Percentiles rank a stretch among this genome's conserved stretches.
phyloP scores from a whole-genome alignment of 2,888 invertebrate species.

The Holacanthella duospinosa region DNA sequence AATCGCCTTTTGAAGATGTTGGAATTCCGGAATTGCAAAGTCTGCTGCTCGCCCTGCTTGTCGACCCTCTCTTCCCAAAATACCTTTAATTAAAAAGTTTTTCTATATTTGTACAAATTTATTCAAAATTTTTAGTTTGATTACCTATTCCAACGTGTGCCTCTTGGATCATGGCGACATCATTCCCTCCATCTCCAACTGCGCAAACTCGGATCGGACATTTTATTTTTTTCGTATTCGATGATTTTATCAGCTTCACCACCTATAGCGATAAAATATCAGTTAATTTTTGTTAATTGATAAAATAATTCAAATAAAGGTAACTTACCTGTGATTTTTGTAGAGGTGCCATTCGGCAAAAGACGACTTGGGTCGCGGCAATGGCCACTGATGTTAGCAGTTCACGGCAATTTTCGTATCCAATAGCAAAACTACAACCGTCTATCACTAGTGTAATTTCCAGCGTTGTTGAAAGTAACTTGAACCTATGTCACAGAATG shows the following conservation, averaged over 20 bases:
- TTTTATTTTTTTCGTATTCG: constrained; percentile 52
- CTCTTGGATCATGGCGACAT: constrained; percentile 96
- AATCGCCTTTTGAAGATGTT: constrained; percentile 61
- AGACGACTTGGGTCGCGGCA: constrained; percentile 67
- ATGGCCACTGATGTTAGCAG: constrained; percentile 59
- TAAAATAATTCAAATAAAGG: not conserved
- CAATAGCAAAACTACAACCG: constrained; percentile 59
- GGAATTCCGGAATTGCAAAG: constrained; percentile 74
- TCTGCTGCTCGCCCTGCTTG: constrained; percentile 62
- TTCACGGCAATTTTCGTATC: constrained; percentile 53
- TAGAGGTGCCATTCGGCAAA: constrained; percentile 77
- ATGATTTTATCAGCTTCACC: constrained; percentile 66
- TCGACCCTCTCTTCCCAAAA: constrained; percentile 51
- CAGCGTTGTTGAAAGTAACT: no score
- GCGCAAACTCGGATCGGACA: constrained; percentile 56
- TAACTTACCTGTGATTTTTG: constrained; percentile 70
- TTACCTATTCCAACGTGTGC: constrained; percentile 86
- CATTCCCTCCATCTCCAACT: constrained; percentile 94
- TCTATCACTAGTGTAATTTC: constrained; percentile 51
- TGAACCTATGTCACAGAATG: no score
- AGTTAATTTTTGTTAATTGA: no score
- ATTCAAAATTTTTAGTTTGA: constrained; percentile 38
- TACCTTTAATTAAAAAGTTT: constrained; percentile 41
- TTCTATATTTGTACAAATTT: not conserved
- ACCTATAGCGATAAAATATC: constrained; percentile 49